Evolutionary conservation across 2,113 vertebrate genomes (phyloP).

Genomic region (Ceyx margarethae): DNA sequence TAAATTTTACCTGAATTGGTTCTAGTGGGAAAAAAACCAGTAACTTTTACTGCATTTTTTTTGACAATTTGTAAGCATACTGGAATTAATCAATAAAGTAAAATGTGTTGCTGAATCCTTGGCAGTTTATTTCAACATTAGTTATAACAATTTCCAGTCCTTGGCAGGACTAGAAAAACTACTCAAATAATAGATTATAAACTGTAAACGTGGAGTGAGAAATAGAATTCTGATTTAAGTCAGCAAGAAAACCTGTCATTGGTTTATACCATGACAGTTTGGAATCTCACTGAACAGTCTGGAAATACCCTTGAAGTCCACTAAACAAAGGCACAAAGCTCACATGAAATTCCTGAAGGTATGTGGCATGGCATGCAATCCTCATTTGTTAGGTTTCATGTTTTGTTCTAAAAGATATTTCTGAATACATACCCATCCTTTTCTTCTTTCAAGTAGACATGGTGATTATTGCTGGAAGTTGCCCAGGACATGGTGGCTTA

Average conservation of each 20-base stretch:
- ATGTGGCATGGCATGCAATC: background rate
- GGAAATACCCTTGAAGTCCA: background rate
- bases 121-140: background rate
- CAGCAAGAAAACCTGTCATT: background rate
- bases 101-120: background rate
- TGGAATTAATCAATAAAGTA: background rate
- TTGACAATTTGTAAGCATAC: background rate
- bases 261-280: background rate
- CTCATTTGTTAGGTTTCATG: background rate
- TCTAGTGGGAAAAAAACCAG: background rate
- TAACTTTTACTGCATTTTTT: background rate
- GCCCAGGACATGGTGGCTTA: background rate
- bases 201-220: background rate
- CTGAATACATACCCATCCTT: background rate
- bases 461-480: background rate
- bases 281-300: background rate
- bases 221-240: background rate
- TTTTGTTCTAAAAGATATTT: background rate
- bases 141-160: background rate
- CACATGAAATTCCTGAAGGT: background rate
- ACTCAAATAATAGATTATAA: background rate
- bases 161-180: background rate
- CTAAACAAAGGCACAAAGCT: background rate
- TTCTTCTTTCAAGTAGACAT: background rate
- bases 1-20: background rate